phyloP scores from a whole-genome alignment of 1,140 invertebrate species.

The Drosophila triauraria region DNA sequence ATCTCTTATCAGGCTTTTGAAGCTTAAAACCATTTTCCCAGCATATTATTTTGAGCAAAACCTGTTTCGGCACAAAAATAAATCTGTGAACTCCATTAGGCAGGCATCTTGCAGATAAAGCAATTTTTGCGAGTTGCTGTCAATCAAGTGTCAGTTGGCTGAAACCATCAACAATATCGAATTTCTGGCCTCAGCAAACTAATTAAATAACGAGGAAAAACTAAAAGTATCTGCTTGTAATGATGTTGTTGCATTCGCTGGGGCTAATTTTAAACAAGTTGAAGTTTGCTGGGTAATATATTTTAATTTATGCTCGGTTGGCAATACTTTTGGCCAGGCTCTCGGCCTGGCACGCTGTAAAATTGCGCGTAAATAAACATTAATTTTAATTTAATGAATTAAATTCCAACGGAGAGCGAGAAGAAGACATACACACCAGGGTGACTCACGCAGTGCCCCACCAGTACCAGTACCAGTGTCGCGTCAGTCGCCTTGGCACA shows the following conservation, averaged over 20 bases:
- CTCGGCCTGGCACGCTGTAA: conserved; percentile 60
- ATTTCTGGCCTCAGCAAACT: conserved; percentile 82
- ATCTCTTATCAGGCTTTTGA: conserved; percentile 30
- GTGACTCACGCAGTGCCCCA: conserved; percentile 22
- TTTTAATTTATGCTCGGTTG: conserved; percentile 80
- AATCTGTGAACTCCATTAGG: conserved; percentile 47
- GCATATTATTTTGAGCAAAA: conserved; percentile 25
- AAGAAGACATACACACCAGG: background rate
- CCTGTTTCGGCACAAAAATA: conserved; percentile 21
- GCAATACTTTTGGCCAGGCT: conserved; percentile 73
- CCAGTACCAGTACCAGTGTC: background rate
- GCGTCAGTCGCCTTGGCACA: conserved; percentile 68
- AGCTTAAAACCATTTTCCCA: conserved; percentile 45
- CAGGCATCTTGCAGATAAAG: conserved; percentile 22
- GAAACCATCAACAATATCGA: conserved; percentile 81
- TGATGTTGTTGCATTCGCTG: conserved; percentile 36
- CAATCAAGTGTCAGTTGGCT: conserved; percentile 79
- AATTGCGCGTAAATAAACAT: conserved; percentile 77
- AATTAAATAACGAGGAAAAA: conserved; percentile 77
- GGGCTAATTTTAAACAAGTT: conserved; percentile 75
- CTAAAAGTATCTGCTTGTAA: conserved; percentile 48
- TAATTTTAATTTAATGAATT: conserved; percentile 83
- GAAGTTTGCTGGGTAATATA: conserved; percentile 67
- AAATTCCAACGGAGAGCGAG: conserved; percentile 42
- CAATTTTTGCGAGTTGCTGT: conserved; percentile 63